phyloP scores from a whole-genome alignment of 2,797 vertebrate genomes.

The Bovichtus variegatus region DNA sequence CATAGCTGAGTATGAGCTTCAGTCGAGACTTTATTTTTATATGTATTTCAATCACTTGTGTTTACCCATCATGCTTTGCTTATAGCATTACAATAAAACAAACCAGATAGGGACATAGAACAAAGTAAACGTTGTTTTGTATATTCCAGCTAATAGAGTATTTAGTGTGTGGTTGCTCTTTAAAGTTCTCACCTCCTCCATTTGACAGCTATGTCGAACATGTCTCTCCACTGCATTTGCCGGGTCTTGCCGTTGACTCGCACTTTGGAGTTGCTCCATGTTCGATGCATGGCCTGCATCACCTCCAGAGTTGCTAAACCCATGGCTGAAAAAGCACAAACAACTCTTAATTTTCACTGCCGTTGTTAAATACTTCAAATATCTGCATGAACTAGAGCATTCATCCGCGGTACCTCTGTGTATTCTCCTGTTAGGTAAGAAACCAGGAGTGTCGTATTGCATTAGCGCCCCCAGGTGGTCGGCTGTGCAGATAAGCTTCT shows the following conservation, averaged over 20 bases:
- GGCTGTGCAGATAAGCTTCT: constrained; percentile 93
- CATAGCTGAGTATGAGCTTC: too few relatives aligned
- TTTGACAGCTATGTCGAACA: constrained; percentile 98
- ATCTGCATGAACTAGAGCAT: not conserved
- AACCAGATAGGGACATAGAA: too few relatives aligned
- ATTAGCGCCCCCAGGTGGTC: constrained; percentile 95
- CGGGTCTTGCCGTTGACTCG: constrained; percentile 95
- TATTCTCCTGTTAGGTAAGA: constrained; percentile 94
- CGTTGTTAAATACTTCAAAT: too few relatives aligned
- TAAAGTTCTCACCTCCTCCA: constrained; percentile 92
- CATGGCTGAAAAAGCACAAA: constrained; percentile 87
- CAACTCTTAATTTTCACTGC: not conserved
- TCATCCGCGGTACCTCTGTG: constrained; percentile 90
- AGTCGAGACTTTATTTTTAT: too few relatives aligned
- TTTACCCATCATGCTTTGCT: too few relatives aligned
- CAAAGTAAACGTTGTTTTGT: too few relatives aligned
- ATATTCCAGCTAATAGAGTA: too few relatives aligned
- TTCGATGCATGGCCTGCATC: constrained; percentile 96
- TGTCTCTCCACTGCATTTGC: constrained; percentile 98
- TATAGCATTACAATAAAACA: too few relatives aligned
- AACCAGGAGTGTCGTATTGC: constrained; percentile 96
- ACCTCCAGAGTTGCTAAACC: constrained; percentile 95
- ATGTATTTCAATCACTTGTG: too few relatives aligned
- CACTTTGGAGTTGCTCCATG: constrained; percentile 97
- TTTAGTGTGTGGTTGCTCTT: too few relatives aligned